Evolutionary conservation across 2,797 vertebrate genomes (phyloP).

Genomic region (Lacerta bilineata): DNA sequence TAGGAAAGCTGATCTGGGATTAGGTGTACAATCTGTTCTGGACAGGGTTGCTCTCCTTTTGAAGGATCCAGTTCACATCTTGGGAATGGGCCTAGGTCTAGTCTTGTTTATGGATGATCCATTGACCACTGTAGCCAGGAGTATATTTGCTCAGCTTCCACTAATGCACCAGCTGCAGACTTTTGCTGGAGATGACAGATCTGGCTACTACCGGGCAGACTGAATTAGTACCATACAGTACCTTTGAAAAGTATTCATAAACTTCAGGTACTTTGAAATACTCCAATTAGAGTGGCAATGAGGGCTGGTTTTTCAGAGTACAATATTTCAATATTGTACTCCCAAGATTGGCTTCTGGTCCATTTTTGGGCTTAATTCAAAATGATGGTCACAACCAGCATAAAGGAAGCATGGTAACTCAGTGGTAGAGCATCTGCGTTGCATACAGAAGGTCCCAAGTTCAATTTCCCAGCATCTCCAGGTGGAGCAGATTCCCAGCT

Average conservation of each 20-base stretch:
- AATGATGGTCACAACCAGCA: no score
- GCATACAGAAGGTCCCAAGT: no score
- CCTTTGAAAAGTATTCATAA: background rate
- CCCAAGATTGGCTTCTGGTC: background rate
- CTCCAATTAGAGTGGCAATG: background rate
- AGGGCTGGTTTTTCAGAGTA: background rate
- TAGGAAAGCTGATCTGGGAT: background rate
- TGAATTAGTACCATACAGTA: background rate
- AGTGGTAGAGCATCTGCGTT: no score
- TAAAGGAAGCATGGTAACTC: no score
- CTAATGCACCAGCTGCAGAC: background rate
- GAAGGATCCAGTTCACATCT: background rate
- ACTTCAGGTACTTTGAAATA: background rate
- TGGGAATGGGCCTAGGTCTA: background rate
- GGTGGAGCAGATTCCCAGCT: no score
- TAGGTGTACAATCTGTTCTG: background rate
- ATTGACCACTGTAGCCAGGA: background rate
- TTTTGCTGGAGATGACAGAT: background rate
- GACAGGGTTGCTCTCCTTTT: background rate
- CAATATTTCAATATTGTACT: background rate
- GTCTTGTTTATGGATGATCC: background rate
- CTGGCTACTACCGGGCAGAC: background rate
- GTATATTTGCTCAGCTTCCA: background rate
- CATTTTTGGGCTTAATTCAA: no score
- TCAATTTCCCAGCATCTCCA: no score